phyloP scores from a whole-genome alignment of 1,140 invertebrate genomes.

The Temnothorax nylanderi region DNA sequence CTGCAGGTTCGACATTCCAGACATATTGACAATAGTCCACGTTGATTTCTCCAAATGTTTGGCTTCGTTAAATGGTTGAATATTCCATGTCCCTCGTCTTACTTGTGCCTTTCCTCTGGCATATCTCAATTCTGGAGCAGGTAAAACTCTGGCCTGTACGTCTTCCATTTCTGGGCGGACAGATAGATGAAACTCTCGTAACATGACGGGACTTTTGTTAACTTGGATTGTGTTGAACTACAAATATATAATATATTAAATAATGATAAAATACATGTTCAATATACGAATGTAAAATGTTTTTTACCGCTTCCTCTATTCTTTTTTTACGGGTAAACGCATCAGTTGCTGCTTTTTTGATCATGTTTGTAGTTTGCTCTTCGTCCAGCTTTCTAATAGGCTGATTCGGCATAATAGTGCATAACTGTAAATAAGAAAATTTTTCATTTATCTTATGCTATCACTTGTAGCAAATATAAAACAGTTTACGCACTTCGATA shows the following conservation, averaged over 20 bases:
- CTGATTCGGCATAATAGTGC: conserved; percentile 88
- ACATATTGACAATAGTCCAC: conserved; percentile 85
- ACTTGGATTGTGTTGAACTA: conserved; percentile 80
- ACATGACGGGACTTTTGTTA: conserved; percentile 84
- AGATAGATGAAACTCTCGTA: conserved; percentile 87
- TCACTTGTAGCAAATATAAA: conserved; percentile 6
- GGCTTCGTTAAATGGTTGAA: conserved; percentile 77
- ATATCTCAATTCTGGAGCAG: conserved; percentile 84
- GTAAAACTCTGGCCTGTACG: conserved; percentile 86
- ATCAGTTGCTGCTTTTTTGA: conserved; percentile 87
- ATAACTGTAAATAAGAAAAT: conserved; percentile 81
- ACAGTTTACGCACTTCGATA: conserved; percentile 67
- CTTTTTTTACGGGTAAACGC: conserved; percentile 87
- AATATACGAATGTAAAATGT: conserved; percentile 37
- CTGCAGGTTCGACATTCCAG: neutral
- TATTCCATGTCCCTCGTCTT: conserved; percentile 84
- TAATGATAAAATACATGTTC: conserved; percentile 2
- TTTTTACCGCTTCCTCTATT: conserved; percentile 87
- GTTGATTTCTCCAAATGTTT: conserved; percentile 53
- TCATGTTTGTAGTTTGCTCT: conserved; percentile 89
- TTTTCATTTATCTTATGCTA: neutral
- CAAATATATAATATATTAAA: conserved; percentile 38
- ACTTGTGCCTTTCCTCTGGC: conserved; percentile 68
- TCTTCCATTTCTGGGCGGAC: conserved; percentile 86
- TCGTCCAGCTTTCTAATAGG: conserved; percentile 86